phyloP scores from a whole-genome alignment of 1,140 invertebrate genomes.

The Neodiprion pinetum region DNA sequence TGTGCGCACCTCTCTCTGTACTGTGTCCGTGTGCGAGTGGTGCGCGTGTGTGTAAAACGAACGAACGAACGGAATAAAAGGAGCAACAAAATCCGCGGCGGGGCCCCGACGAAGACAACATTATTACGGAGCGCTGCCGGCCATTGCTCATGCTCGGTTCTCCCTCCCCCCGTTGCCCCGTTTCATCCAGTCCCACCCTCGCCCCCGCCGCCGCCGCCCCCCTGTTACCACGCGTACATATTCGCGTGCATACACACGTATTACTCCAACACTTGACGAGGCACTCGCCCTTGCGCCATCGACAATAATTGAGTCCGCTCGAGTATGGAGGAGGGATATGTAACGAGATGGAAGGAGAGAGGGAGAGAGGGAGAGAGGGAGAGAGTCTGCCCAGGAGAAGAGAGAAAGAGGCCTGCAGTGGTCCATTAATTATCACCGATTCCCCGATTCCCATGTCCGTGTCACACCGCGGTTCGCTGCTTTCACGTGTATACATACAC shows the following conservation, averaged over 20 bases:
- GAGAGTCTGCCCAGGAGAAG: too few relatives aligned
- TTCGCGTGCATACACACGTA: constrained; percentile 25
- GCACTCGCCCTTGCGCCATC: constrained; percentile 41
- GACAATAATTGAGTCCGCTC: constrained; percentile 53
- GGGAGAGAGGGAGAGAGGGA: neutral
- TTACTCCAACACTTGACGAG: constrained; percentile 31
- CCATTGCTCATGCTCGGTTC: constrained; percentile 61
- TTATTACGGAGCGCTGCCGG: constrained; percentile 60
- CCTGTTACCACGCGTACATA: constrained; percentile 26
- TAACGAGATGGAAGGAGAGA: neutral
- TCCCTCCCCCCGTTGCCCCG: neutral
- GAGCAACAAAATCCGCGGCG: neutral
- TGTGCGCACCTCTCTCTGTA: too few relatives aligned
- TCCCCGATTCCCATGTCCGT: constrained; percentile 33
- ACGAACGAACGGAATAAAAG: neutral
- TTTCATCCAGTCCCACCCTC: too few relatives aligned
- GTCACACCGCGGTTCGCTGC: constrained; percentile 17
- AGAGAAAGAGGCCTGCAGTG: constrained; percentile 11
- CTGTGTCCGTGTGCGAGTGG: too few relatives aligned
- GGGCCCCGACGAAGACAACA: constrained; percentile 58
- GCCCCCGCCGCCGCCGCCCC: too few relatives aligned
- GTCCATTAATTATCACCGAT: constrained; percentile 51
- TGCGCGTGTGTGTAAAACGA: neutral
- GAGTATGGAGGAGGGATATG: constrained; percentile 30
- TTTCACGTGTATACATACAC: neutral